Conservation (phyloP, 2,797 vertebrate species). For the Typhlichthys subterraneus region DNA sequence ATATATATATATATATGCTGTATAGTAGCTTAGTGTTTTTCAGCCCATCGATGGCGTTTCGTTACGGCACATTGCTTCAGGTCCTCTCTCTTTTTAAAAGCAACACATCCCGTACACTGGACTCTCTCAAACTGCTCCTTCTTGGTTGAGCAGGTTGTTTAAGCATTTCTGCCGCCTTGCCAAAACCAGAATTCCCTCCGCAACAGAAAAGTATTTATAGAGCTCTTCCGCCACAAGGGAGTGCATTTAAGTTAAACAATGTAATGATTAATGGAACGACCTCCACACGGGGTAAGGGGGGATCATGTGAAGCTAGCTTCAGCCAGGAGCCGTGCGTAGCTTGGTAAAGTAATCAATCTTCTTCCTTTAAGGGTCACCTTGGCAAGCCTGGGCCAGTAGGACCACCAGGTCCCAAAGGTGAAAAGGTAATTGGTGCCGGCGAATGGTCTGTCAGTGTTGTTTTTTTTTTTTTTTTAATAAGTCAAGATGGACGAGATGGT, state of each 20-base stretch:
- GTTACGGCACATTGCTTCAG: too few species aligned
- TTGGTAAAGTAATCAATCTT: conserved; percentile 27
- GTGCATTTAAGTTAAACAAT: conserved; percentile 38
- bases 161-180: conserved; percentile 36
- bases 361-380: conserved; percentile 83
- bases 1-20: too few species aligned
- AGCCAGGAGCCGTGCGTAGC: conserved; percentile 17
- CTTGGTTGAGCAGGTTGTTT: conserved; percentile 13
- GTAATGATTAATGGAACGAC: conserved; percentile 40
- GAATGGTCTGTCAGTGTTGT: background rate
- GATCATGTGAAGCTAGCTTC: conserved; percentile 29
- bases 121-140: conserved; percentile 1
- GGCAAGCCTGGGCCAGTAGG: conserved; percentile 87
- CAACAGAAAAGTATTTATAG: conserved; percentile 18
- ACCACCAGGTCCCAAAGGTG: conserved; percentile 90
- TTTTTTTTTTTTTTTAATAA: background rate
- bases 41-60: too few species aligned
- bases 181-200: conserved; percentile 33
- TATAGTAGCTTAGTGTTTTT: too few species aligned
- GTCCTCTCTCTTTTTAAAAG: background rate
- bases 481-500: too few species aligned
- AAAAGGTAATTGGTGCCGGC: conserved; percentile 83
- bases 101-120: background rate
- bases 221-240: conserved; percentile 10
- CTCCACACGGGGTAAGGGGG: conserved; percentile 4